Evolutionary conservation across 1,140 invertebrate species (phyloP).

Genomic region (Eumaeus atala): DNA sequence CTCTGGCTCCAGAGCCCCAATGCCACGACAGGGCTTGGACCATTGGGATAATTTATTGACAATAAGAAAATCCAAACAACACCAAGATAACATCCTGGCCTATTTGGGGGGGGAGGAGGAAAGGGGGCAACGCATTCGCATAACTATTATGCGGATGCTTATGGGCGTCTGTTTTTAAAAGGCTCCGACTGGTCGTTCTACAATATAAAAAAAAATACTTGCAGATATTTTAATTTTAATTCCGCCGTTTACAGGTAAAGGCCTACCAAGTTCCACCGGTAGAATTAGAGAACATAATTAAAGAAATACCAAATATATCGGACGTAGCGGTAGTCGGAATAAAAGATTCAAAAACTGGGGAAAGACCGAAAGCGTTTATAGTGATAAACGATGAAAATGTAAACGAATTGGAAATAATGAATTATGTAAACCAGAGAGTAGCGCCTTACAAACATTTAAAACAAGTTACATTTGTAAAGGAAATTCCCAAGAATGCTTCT

Average conservation of each 20-base stretch:
- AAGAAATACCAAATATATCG: conserved; percentile 81
- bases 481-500: conserved; percentile 1
- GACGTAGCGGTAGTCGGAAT: conserved; percentile 91
- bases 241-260: conserved; percentile 73
- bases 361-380: conserved; percentile 84
- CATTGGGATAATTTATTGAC: too few species aligned
- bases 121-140: too few species aligned
- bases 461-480: conserved; percentile 3
- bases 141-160: too few species aligned
- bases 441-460: conserved; percentile 25
- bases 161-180: too few species aligned
- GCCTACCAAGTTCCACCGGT: conserved; percentile 89
- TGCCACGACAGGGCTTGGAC: too few species aligned
- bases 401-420: conserved; percentile 70
- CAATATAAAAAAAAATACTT: too few species aligned
- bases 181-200: too few species aligned
- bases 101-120: too few species aligned
- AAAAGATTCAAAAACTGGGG: conserved; percentile 81
- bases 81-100: too few species aligned
- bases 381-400: conserved; percentile 63
- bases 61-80: too few species aligned
- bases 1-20: too few species aligned
- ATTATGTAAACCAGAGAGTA: conserved; percentile 78
- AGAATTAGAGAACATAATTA: conserved; percentile 87
- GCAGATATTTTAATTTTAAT: too few species aligned